A percentile compares a stretch with the other conserved stretches of the same genome.
Conservation (phyloP, 2,797 vertebrate species). For the Xyrichtys novacula region DNA sequence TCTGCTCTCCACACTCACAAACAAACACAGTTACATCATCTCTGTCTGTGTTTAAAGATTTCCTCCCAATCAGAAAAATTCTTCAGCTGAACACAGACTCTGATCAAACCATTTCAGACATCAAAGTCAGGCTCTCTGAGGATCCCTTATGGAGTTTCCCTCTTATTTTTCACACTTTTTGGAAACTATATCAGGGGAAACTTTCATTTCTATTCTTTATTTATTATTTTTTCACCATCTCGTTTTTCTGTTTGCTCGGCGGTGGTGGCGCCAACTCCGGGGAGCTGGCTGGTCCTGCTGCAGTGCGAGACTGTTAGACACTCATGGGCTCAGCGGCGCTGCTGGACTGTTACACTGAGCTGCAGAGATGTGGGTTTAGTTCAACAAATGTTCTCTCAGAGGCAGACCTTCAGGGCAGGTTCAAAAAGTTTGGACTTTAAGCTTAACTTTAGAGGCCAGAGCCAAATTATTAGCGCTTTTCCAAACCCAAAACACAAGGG, state of each 20-base stretch:
- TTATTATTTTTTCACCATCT: conserved; percentile 7
- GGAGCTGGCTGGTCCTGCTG: conserved; percentile 17
- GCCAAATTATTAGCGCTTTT: not conserved
- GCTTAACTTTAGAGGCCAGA: not conserved
- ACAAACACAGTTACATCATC: conserved; percentile 26
- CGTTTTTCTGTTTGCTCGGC: conserved; percentile 4
- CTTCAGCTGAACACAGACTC: conserved; percentile 20
- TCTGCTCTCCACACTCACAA: not conserved
- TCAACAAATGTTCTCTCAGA: conserved; percentile 8
- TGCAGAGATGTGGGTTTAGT: conserved; percentile 12
- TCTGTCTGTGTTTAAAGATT: conserved; percentile 25
- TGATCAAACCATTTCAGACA: conserved; percentile 40
- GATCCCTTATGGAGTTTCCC: conserved; percentile 40
- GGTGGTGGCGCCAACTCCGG: conserved; percentile 19
- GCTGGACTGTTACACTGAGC: not conserved
- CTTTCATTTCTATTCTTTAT: not conserved
- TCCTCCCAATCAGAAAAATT: conserved; percentile 5
- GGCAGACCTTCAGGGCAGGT: not conserved
- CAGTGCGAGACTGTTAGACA: conserved; percentile 16
- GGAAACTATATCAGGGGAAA: not conserved
- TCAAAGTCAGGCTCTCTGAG: conserved; percentile 55
- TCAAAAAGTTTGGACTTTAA: not conserved
- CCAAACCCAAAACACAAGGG: not conserved
- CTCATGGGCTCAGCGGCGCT: conserved; percentile 34
- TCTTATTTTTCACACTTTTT: conserved; percentile 7